Evolutionary conservation across 2,113 vertebrate species (phyloP).

Genomic region (Eretmochelys imbricata): DNA sequence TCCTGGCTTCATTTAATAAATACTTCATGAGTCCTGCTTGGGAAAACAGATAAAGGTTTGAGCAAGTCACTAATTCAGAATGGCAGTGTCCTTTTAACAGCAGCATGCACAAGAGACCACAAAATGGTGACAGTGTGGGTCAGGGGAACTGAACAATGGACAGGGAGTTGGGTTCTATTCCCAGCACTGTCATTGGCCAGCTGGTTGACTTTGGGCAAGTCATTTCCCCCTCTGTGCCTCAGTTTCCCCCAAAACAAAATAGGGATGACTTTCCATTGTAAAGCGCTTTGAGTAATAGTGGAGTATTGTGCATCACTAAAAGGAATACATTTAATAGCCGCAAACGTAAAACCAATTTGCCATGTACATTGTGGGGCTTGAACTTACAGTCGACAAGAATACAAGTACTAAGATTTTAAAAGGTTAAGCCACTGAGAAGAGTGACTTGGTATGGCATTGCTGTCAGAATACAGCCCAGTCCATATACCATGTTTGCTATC

Average conservation of each 20-base stretch:
- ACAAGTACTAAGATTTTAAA: no score
- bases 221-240: background rate
- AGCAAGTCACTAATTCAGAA: background rate
- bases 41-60: background rate
- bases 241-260: background rate
- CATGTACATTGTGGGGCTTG: no score
- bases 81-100: background rate
- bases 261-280: no score
- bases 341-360: no score
- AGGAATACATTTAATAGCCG: no score
- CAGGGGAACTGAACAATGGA: fast-evolving
- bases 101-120: background rate
- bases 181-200: background rate
- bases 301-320: no score
- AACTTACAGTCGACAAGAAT: no score
- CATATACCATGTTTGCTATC: background rate
- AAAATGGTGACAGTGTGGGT: background rate
- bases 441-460: no score
- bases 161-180: background rate
- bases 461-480: background rate
- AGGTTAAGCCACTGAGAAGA: no score
- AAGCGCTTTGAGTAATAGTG: no score
- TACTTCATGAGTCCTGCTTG: background rate
- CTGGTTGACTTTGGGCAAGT: no score
- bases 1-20: background rate